Conservation (phyloP, 2,888 invertebrate genomes). For the Cephonodes hylas region DNA sequence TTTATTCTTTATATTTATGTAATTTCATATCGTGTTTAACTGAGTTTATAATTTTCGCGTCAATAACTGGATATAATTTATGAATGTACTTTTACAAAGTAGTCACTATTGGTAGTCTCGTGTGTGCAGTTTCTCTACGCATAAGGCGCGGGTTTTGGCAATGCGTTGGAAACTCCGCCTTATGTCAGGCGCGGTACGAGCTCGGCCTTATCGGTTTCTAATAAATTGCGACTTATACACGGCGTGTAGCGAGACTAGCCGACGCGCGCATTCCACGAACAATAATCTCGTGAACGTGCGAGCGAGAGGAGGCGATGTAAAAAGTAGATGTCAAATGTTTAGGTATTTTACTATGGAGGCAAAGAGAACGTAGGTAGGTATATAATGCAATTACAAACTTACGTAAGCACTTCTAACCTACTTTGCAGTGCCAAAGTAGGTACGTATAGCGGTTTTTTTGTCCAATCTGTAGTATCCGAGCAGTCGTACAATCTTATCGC, state of each 20-base stretch:
- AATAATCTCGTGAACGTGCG: constrained; percentile 68
- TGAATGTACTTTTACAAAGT: constrained; percentile 76
- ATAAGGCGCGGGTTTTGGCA: constrained; percentile 26
- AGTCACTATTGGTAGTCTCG: constrained; percentile 73
- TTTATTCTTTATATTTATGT: constrained; percentile 15
- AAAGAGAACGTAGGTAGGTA: constrained; percentile 74
- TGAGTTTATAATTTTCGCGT: not conserved
- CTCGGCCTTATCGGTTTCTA: constrained; percentile 19
- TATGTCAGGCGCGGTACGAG: constrained; percentile 33
- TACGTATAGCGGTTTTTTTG: constrained; percentile 24
- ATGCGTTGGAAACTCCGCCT: constrained; percentile 41
- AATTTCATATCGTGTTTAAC: not conserved
- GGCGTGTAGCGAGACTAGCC: constrained; percentile 70
- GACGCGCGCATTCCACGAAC: constrained; percentile 79
- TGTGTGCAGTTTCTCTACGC: constrained; percentile 38
- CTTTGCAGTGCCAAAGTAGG: constrained; percentile 42
- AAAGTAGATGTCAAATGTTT: constrained; percentile 79
- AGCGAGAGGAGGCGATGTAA: constrained; percentile 69
- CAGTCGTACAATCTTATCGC: not conserved
- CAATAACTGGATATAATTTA: constrained; percentile 64
- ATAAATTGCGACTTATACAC: constrained; percentile 48
- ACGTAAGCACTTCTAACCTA: constrained; percentile 73
- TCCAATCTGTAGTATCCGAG: constrained; percentile 14
- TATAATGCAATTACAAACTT: constrained; percentile 73
- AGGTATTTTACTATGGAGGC: constrained; percentile 75